These are phyloP conservation scores for Elanus axillaris DNA, from an alignment of 2,113 vertebrate species.

Conservation along the genomic window DNA sequence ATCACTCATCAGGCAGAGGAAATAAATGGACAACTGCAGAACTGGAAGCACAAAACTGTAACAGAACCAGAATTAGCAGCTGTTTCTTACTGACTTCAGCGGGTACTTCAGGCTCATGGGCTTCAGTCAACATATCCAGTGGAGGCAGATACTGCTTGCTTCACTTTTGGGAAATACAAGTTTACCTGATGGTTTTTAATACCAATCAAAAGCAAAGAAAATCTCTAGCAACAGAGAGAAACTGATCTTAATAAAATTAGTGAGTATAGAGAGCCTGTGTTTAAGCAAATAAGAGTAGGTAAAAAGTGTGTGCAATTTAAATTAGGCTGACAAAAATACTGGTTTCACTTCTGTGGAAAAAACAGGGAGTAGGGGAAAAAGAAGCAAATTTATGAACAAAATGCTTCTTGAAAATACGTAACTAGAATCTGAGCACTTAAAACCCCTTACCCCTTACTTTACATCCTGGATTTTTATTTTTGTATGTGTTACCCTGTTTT, in stretches of 20 bases:
- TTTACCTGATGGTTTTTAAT: neutral
- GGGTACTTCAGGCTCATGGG: neutral
- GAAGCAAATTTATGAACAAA: neutral
- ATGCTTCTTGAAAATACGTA: neutral
- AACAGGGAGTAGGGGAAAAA: neutral
- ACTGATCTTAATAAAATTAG: neutral
- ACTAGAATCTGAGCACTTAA: neutral
- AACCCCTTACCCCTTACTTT: neutral
- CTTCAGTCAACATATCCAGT: neutral
- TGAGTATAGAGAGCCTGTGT: neutral
- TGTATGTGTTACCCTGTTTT: neutral
- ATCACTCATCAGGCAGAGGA: neutral
- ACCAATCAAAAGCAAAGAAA: neutral
- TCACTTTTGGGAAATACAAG: neutral
- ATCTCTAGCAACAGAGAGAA: neutral
- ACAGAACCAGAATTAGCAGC: neutral
- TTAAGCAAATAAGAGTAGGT: neutral
- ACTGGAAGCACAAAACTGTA: neutral
- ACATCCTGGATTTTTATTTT: neutral
- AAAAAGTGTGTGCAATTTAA: neutral
- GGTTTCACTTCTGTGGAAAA: neutral
- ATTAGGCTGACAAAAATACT: neutral
- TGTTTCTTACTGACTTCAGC: neutral
- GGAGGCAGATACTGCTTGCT: neutral
- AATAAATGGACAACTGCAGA: neutral